phyloP scores from a whole-genome alignment of 2,797 vertebrate genomes.

The Rhinella marina region DNA sequence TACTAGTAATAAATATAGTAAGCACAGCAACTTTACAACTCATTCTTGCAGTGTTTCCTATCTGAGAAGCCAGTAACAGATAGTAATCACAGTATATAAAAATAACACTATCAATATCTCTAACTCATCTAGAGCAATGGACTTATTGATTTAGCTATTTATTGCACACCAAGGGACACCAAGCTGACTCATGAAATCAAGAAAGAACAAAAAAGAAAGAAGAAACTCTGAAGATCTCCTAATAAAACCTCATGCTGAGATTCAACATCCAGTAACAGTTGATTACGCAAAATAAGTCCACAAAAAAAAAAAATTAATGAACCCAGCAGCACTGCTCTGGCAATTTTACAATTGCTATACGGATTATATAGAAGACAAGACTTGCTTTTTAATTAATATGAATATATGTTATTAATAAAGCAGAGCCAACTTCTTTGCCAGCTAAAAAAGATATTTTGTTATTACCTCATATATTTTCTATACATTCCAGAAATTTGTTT shows the following conservation, averaged over 20 bases:
- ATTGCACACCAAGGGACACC: conserved; percentile 28
- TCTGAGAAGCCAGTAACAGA: conserved; percentile 29
- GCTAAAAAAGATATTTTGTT: conserved; percentile 17
- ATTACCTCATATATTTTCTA: conserved; percentile 29
- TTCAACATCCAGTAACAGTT: conserved; percentile 17
- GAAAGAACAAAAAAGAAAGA: not conserved
- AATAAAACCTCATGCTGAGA: conserved; percentile 3
- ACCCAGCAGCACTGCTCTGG: not conserved
- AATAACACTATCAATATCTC: conserved; percentile 52
- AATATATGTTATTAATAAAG: conserved; percentile 57
- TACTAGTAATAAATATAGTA: not conserved
- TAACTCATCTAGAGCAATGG: conserved; percentile 31
- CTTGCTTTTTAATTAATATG: conserved; percentile 30
- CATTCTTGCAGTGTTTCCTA: conserved; percentile 1
- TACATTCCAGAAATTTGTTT: conserved; percentile 31
- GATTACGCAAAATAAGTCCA: conserved; percentile 26
- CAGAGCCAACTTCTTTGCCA: conserved; percentile 13
- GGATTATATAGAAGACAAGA: not conserved
- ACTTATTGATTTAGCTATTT: conserved; percentile 55
- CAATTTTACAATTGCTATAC: conserved; percentile 22
- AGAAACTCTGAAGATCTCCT: conserved; percentile 2
- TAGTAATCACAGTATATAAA: conserved; percentile 53
- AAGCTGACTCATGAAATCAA: conserved; percentile 32
- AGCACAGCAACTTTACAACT: conserved; percentile 27
- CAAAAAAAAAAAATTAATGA: conserved; percentile 22